Percentiles rank a stretch among this genome's conserved stretches.
phyloP scores from a whole-genome alignment of 1,140 invertebrate genomes.

The Brachionus manjavacas region DNA sequence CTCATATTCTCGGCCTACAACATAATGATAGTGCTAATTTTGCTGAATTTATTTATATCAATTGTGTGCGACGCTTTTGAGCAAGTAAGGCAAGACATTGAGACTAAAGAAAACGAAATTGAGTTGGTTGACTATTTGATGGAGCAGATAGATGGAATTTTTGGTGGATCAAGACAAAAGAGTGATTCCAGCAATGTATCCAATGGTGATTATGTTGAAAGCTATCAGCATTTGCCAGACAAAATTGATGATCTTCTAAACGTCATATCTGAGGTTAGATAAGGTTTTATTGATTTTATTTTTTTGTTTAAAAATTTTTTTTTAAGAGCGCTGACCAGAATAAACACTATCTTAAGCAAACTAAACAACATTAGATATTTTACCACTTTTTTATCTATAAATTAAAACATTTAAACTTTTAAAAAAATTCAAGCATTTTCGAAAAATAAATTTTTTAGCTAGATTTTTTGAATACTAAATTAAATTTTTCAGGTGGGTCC shows the following conservation, averaged over 20 bases:
- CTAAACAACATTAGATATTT: too few species aligned
- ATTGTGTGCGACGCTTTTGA: conserved; percentile 37
- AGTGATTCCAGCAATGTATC: not conserved
- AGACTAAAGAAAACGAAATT: not conserved
- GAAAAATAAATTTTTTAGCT: too few species aligned
- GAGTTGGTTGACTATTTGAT: conserved; percentile 7
- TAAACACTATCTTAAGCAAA: not conserved
- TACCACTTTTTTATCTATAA: too few species aligned
- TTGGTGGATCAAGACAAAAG: not conserved
- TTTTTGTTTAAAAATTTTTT: not conserved
- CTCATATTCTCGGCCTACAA: conserved; percentile 15
- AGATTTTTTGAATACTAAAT: too few species aligned
- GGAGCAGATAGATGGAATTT: not conserved
- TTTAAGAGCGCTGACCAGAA: not conserved
- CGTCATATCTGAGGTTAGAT: not conserved
- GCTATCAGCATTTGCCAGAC: not conserved
- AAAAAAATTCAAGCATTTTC: too few species aligned
- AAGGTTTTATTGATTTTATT: not conserved
- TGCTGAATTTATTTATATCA: conserved; percentile 7
- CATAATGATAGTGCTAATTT: not conserved
- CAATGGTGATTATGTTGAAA: not conserved
- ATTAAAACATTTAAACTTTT: too few species aligned
- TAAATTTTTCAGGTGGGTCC: too few species aligned
- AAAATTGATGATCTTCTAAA: not conserved
- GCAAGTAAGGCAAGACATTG: not conserved